phyloP scores from a whole-genome alignment of 1,140 invertebrate species.

The Drosophila ambigua region DNA sequence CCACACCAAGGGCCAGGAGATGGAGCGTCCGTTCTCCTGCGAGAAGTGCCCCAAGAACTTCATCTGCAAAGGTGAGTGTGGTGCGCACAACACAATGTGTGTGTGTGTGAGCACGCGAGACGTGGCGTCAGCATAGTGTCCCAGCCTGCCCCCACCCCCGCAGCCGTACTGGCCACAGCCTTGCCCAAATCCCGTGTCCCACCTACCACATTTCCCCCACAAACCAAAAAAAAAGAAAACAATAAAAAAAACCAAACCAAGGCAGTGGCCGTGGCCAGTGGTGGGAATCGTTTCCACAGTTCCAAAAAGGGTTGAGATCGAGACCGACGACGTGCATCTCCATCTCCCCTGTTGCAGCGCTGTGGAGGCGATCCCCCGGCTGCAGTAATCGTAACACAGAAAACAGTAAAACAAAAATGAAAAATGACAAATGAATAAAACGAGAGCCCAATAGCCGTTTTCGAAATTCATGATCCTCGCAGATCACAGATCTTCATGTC shows the following conservation, averaged over 20 bases:
- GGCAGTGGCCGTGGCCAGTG: too few species aligned
- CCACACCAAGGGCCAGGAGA: constrained; percentile 93
- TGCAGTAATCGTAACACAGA: neutral
- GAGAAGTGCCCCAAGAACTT: constrained; percentile 99
- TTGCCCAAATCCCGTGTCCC: neutral
- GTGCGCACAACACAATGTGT: neutral
- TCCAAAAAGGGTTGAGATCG: too few species aligned
- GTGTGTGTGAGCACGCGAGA: constrained; percentile 54
- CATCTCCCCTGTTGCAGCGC: neutral
- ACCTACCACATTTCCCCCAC: neutral
- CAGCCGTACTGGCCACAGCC: constrained; percentile 11
- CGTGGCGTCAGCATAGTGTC: constrained; percentile 75
- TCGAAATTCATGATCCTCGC: constrained; percentile 57
- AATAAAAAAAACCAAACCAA: too few species aligned
- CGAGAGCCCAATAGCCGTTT: constrained; percentile 23
- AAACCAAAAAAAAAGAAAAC: neutral
- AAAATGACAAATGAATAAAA: constrained; percentile 8
- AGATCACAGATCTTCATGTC: constrained; percentile 62
- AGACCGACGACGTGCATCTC: too few species aligned
- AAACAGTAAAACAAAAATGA: neutral
- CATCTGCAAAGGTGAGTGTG: constrained; percentile 92
- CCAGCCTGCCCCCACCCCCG: constrained; percentile 3
- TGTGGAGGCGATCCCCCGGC: too few species aligned
- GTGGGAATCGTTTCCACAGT: too few species aligned
- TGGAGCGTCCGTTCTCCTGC: constrained; percentile 96